A percentile compares a stretch with the other conserved stretches of the same genome.
phyloP scores from a whole-genome alignment of 2,888 invertebrate genomes.

The Caenorhabditis sinica region DNA sequence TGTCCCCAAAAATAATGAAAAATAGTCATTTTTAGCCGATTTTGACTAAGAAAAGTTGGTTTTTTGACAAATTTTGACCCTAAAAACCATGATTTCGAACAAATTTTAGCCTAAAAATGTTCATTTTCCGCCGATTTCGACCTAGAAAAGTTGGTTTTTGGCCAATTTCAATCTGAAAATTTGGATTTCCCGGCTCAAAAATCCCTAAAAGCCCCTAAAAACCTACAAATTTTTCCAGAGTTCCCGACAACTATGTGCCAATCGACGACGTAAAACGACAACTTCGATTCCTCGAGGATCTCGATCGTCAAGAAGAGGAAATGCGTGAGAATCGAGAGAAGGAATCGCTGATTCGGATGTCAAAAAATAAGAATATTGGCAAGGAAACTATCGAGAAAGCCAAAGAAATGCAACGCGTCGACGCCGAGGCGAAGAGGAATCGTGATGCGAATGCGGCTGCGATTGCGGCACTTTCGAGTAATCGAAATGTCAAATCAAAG shows the following conservation, averaged over 20 bases:
- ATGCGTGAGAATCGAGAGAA: conserved; percentile 96
- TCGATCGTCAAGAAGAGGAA: conserved; percentile 95
- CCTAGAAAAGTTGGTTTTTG: too few species aligned
- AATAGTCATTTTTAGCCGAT: too few species aligned
- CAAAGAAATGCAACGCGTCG: conserved; percentile 84
- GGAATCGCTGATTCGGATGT: conserved; percentile 93
- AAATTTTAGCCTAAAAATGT: too few species aligned
- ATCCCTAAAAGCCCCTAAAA: background rate
- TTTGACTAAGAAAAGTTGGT: too few species aligned
- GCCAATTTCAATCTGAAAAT: too few species aligned
- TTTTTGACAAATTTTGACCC: too few species aligned
- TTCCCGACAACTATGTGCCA: conserved; percentile 58
- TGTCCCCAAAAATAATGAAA: too few species aligned
- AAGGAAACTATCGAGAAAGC: conserved; percentile 97
- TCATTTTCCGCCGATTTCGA: too few species aligned
- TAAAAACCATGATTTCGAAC: too few species aligned
- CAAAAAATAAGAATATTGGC: conserved; percentile 86
- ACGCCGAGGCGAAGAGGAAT: conserved; percentile 80
- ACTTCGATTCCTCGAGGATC: conserved; percentile 92
- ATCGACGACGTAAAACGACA: conserved; percentile 70
- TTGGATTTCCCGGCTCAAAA: background rate
- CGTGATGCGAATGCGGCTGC: conserved; percentile 83
- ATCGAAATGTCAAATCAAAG: conserved; percentile 59
- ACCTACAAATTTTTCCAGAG: conserved; percentile 86
- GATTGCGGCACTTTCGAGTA: conserved; percentile 78